Conservation (phyloP, 2,113 vertebrate genomes). For the Nesogale talazaci region DNA sequence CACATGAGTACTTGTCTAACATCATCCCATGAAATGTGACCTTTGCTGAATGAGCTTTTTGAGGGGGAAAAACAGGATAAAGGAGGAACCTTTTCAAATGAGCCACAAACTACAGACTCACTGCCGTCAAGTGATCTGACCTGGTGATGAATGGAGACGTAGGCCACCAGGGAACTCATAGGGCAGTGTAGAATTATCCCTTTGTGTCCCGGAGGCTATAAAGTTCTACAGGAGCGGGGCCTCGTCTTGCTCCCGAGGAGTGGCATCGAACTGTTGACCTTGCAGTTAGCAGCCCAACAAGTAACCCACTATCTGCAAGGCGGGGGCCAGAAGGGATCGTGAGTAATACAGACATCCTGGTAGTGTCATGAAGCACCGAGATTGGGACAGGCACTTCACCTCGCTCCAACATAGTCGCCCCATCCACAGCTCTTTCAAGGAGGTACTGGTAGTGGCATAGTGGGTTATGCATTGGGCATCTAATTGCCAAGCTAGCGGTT, state of each 20-base stretch:
- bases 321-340: neutral
- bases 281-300: no score
- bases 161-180: no score
- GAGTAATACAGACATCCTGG: neutral
- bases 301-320: neutral
- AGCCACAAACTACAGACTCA: no score
- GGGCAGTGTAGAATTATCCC: no score
- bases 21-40: neutral
- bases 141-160: no score
- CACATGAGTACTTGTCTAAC: neutral
- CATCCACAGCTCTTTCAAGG: neutral
- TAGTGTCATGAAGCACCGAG: neutral
- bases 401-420: neutral
- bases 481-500: no score
- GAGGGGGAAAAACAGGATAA: neutral
- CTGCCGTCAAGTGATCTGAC: no score
- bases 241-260: no score
- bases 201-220: no score
- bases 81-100: neutral
- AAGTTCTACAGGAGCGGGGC: no score
- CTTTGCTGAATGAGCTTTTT: neutral
- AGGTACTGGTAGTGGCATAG: neutral
- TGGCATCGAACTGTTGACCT: no score
- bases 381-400: accelerated
- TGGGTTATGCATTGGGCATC: no score